These are phyloP conservation scores for Leucophora obtusa DNA, from an alignment of 2,888 invertebrate genomes.

Conservation along the genomic window DNA sequence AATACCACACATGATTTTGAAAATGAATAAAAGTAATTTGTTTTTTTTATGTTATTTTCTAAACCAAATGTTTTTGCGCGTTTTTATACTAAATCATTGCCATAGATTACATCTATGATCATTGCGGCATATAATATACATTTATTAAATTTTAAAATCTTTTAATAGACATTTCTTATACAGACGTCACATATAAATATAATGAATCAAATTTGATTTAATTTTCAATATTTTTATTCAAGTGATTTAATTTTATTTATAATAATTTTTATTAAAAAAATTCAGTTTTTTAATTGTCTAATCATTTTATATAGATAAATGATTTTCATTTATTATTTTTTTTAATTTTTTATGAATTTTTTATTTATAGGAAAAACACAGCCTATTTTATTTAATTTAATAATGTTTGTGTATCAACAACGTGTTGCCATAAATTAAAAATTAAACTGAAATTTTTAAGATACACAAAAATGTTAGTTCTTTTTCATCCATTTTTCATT, in stretches of 20 bases:
- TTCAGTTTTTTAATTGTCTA: not conserved
- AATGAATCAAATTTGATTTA: not conserved
- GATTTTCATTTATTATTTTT: not conserved
- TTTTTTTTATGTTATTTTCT: not conserved
- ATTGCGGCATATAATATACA: too few species aligned
- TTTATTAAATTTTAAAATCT: not conserved
- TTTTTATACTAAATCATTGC: not conserved
- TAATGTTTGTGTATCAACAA: not conserved
- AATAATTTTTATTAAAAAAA: not conserved
- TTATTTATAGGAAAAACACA: not conserved
- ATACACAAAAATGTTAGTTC: not conserved
- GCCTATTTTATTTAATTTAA: not conserved
- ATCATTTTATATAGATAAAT: not conserved
- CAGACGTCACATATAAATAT: not conserved
- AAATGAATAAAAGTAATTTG: not conserved
- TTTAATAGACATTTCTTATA: not conserved
- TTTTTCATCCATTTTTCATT: not conserved
- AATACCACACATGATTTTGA: not conserved
- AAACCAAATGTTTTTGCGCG: not conserved
- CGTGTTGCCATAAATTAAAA: constrained; percentile 19
- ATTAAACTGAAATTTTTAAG: constrained; percentile 29
- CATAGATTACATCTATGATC: too few species aligned
- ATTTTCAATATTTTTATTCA: not conserved
- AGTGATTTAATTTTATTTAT: not conserved
- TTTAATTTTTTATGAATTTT: not conserved